Conservation (phyloP, 2,888 invertebrate species). For the Drosophila meridionalis region DNA sequence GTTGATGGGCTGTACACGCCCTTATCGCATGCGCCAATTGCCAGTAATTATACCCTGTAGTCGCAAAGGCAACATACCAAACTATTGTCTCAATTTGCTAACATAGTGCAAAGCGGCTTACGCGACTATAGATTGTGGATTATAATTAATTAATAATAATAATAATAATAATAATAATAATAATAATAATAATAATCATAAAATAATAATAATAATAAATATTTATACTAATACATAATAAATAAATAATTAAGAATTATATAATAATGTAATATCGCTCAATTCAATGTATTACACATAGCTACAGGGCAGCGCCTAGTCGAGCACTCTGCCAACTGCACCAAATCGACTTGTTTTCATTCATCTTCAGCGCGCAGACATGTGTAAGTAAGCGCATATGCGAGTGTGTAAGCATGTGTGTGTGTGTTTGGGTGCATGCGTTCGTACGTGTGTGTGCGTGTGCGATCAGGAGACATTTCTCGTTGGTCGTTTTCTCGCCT, state of each 20-base stretch:
- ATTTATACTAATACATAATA: neutral
- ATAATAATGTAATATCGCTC: neutral
- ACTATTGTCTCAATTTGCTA: neutral
- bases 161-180: neutral
- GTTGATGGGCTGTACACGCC: constrained; percentile 32
- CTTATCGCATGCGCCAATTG: constrained; percentile 42
- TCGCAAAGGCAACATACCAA: neutral
- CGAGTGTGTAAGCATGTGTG: neutral
- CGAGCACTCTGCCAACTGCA: neutral
- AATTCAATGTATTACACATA: neutral
- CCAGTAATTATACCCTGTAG: constrained; percentile 28
- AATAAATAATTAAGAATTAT: neutral
- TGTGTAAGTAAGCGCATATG: constrained; percentile 3
- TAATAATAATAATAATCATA: neutral
- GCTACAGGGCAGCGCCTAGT: constrained; percentile 8
- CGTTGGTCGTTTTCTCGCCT: constrained; percentile 62
- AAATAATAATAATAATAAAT: neutral
- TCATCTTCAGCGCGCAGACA: constrained; percentile 45
- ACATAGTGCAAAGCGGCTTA: neutral
- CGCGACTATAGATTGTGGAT: neutral
- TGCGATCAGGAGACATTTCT: constrained; percentile 61
- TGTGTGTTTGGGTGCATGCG: neutral
- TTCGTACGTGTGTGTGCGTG: constrained; percentile 16
- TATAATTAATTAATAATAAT: neutral
- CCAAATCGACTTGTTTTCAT: constrained; percentile 42